phyloP scores from a whole-genome alignment of 2,888 invertebrate genomes.

The Patella pellucida region DNA sequence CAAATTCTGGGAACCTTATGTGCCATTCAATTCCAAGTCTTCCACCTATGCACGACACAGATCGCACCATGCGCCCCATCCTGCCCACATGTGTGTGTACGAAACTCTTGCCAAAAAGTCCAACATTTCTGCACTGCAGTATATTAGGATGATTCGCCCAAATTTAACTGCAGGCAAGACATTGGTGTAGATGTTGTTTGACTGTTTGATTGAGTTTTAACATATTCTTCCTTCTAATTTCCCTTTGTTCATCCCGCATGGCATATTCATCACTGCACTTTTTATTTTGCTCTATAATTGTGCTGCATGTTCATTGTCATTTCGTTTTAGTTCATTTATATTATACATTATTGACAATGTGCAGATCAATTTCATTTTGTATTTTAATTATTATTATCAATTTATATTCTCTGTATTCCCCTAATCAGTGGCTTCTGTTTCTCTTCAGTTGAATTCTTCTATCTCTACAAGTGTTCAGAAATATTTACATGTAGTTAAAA shows the following conservation, averaged over 20 bases:
- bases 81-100: constrained; percentile 61
- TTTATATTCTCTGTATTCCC: no score
- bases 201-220: constrained; percentile 26
- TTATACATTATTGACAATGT: no score
- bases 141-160: constrained; percentile 58
- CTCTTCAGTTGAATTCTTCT: no score
- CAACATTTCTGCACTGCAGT: constrained; percentile 60
- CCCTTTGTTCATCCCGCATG: constrained; percentile 40
- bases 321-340: not conserved
- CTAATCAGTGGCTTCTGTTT: no score
- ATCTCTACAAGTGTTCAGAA: no score
- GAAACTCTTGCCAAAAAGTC: constrained; percentile 65
- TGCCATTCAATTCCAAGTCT: constrained; percentile 30
- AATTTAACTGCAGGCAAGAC: constrained; percentile 64
- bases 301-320: constrained; percentile 11
- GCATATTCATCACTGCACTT: constrained; percentile 22
- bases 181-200: constrained; percentile 29
- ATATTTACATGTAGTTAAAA: no score
- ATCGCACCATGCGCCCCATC: constrained; percentile 36
- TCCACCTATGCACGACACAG: constrained; percentile 39
- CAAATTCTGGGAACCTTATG: constrained; percentile 27
- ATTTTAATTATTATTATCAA: no score
- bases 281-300: not conserved
- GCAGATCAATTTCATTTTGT: no score
- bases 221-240: constrained; percentile 26